phyloP scores from a whole-genome alignment of 2,888 invertebrate genomes.

The Plebejus argus region DNA sequence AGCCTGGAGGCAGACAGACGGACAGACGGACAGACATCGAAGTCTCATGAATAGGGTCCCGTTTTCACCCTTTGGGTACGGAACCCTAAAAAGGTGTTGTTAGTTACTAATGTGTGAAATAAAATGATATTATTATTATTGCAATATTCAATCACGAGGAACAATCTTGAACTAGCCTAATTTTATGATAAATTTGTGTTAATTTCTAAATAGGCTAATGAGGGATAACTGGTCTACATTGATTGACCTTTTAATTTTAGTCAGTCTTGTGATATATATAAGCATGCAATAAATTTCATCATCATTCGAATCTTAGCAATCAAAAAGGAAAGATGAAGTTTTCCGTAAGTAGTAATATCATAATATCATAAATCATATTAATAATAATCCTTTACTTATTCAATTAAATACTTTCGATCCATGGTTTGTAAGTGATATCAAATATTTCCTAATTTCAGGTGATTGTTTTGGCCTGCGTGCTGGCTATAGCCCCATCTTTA shows the following conservation, averaged over 20 bases:
- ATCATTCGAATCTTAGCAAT: slow-evolving; percentile 73
- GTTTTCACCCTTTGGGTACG: no score
- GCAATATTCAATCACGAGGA: neutral
- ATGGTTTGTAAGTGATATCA: neutral
- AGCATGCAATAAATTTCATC: slow-evolving; percentile 67
- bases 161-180: slow-evolving; percentile 12
- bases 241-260: slow-evolving; percentile 39
- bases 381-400: neutral
- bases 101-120: no score
- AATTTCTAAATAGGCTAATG: slow-evolving; percentile 26
- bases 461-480: slow-evolving; percentile 53
- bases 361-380: neutral
- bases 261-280: slow-evolving; percentile 64
- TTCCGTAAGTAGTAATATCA: slow-evolving; percentile 57
- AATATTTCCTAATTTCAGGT: slow-evolving; percentile 41
- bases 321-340: slow-evolving; percentile 63
- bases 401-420: neutral
- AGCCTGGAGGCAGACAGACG: no score
- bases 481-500: slow-evolving; percentile 57
- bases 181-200: neutral
- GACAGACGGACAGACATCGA: no score
- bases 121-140: no score
- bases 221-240: slow-evolving; percentile 28
- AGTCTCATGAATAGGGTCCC: no score
- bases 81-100: no score